A percentile compares a stretch with the other conserved stretches of the same genome.
Evolutionary conservation across 2,797 vertebrate genomes (phyloP).

Genomic region (Sebastes itinus): DNA sequence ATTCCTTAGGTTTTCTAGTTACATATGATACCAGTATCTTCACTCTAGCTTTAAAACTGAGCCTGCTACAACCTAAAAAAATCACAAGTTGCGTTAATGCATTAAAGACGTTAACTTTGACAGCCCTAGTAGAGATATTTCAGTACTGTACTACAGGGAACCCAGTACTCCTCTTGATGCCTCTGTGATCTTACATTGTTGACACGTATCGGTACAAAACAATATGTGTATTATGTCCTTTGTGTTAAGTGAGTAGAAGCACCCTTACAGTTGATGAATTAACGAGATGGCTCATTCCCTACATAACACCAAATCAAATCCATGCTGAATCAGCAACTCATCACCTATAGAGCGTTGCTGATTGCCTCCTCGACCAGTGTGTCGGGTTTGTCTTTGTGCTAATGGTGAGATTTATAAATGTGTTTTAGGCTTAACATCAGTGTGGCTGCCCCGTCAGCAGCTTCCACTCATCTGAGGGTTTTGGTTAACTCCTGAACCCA

Average conservation of each 20-base stretch:
- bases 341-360: not conserved
- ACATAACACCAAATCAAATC: not conserved
- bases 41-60: too few relatives aligned
- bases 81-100: too few relatives aligned
- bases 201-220: not conserved
- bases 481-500: slow-evolving; percentile 21
- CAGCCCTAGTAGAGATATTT: not conserved
- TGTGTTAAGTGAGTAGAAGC: not conserved
- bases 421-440: slow-evolving; percentile 6
- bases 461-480: slow-evolving; percentile 10
- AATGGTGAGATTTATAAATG: not conserved
- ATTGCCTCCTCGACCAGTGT: not conserved
- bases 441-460: slow-evolving; percentile 9
- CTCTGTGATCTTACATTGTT: not conserved
- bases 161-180: not conserved
- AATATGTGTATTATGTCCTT: not conserved
- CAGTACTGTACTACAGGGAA: not conserved
- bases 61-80: too few relatives aligned
- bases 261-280: not conserved
- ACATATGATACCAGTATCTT: too few relatives aligned
- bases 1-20: too few relatives aligned
- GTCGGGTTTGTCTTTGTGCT: not conserved
- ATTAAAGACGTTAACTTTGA: too few relatives aligned
- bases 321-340: not conserved
- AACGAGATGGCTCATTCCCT: not conserved